Evolutionary conservation across 1,140 invertebrate species (phyloP), one percentile per base, ranked within the genome.

Genomic region (Halyomorpha halys): DNA sequence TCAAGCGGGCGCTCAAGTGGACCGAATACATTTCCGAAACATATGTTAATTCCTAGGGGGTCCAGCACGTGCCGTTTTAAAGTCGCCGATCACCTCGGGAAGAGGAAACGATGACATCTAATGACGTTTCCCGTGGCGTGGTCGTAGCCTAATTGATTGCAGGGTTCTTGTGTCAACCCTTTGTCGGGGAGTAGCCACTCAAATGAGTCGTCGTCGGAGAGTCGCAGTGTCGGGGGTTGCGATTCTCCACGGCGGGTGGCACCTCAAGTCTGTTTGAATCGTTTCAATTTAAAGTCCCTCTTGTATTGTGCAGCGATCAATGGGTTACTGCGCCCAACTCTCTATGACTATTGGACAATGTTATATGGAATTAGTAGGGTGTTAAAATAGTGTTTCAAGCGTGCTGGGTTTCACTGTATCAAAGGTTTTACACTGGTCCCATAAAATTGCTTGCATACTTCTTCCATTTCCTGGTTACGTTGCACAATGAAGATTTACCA

Each of bases 21-120:
- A 19, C 47, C 47, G 47, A 49, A 49, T 49, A 49, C 47, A 49
- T 21, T 49, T 49, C 47, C 47, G 47, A 49, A 49, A 49, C 47
- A 49, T 49, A 49, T 49, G 47, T 49, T 49, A 49, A 49, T 49
- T 18, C 47, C 14, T 19, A 2, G 9, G 47, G n/a, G 47, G 47
- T 18, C n/a, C 11, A 19, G 47, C 47, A 49, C 47, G 47, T 49
- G 47, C 47, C 47, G 47, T 49, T 49, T 49, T 49, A 49, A 49
- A 49, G 47, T 49, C 47, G n/a, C 11, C 47, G n/a, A 49, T 49
- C 47, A 49, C n/a, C 21, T 49, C 47, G n/a, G 27, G 21, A 49
- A 49, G 47, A 18, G 47, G 47, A 49, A 49, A 49, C 47, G n/a
- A 19, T 21, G 47, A 21, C n/a, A 21, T 21, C 21, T 49, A 49